Percentiles rank a stretch among this genome's conserved stretches.
Evolutionary conservation across 1,140 invertebrate genomes (phyloP).

Genomic region (Zaprionus tsacasi): DNA sequence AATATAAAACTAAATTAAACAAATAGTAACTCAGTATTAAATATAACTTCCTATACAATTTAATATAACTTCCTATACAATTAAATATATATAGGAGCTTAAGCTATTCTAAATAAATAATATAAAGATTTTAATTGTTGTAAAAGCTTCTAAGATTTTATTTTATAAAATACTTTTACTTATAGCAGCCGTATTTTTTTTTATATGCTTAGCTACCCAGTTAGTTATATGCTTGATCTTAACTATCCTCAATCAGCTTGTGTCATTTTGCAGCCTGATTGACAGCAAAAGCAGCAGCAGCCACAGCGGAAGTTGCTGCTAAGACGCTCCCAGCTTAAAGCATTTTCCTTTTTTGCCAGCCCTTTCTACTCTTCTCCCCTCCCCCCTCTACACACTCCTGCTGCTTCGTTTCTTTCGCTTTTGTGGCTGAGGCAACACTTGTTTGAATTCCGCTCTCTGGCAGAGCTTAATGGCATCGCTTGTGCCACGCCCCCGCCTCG

Average conservation of each 20-base stretch:
- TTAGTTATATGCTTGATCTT: neutral
- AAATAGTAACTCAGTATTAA: too few species aligned
- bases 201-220: neutral
- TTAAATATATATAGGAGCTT: too few species aligned
- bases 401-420: neutral
- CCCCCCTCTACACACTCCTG: neutral
- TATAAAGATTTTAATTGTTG: too few species aligned
- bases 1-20: too few species aligned
- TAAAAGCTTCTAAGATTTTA: too few species aligned
- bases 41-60: too few species aligned
- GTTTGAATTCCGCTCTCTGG: constrained; percentile 42
- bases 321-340: constrained; percentile 27
- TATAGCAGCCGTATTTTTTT: too few species aligned
- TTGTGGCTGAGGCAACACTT: constrained; percentile 43
- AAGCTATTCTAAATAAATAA: too few species aligned
- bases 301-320: constrained; percentile 30
- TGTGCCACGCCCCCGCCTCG: constrained; percentile 26
- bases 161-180: too few species aligned
- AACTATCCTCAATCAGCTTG: neutral
- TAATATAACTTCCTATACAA: too few species aligned
- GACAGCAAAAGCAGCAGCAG: neutral
- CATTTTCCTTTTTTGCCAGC: neutral
- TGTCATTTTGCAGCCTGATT: constrained; percentile 15
- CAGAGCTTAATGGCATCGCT: constrained; percentile 29
- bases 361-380: neutral